A percentile compares a stretch with the other conserved stretches of the same genome.
Evolutionary conservation across 2,113 vertebrate species (phyloP).

Genomic region (Natator depressus): DNA sequence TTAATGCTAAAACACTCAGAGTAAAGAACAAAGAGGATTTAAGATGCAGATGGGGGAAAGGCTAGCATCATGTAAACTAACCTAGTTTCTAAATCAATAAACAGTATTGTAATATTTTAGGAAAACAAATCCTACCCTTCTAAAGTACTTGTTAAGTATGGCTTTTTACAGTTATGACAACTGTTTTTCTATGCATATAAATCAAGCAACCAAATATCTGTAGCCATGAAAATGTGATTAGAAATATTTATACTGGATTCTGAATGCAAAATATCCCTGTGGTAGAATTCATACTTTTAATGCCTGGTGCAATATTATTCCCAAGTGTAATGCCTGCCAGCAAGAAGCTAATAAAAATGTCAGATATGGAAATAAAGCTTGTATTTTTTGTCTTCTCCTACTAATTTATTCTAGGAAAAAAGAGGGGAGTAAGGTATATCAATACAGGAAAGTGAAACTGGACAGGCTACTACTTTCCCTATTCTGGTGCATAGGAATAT

Average conservation of each 20-base stretch:
- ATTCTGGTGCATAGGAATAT: not conserved
- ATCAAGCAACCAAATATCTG: constrained; percentile 85
- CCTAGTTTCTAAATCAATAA: constrained; percentile 74
- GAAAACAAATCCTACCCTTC: constrained; percentile 72
- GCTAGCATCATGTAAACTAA: constrained; percentile 74
- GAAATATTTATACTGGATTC: constrained; percentile 84
- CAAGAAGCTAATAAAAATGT: constrained; percentile 80
- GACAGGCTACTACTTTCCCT: not conserved
- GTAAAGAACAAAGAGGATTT: constrained; percentile 71
- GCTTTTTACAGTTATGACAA: constrained; percentile 79
- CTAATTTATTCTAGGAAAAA: not conserved
- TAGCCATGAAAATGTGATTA: constrained; percentile 82
- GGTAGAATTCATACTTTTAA: constrained; percentile 80
- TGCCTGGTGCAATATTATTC: constrained; percentile 82
- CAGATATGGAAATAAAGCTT: constrained; percentile 65
- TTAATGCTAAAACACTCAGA: constrained; percentile 67
- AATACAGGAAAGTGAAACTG: not conserved
- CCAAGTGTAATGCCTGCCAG: constrained; percentile 82
- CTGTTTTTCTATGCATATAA: constrained; percentile 86
- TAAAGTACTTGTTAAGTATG: constrained; percentile 80
- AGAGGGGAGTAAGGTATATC: not conserved
- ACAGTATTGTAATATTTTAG: constrained; percentile 76
- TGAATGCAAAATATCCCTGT: constrained; percentile 80
- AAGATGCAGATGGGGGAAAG: constrained; percentile 65
- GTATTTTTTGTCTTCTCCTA: constrained; percentile 40